These are phyloP conservation scores for Melanotaenia trifasciata DNA, from an alignment of 2,797 vertebrate genomes.

Conservation along the genomic window DNA sequence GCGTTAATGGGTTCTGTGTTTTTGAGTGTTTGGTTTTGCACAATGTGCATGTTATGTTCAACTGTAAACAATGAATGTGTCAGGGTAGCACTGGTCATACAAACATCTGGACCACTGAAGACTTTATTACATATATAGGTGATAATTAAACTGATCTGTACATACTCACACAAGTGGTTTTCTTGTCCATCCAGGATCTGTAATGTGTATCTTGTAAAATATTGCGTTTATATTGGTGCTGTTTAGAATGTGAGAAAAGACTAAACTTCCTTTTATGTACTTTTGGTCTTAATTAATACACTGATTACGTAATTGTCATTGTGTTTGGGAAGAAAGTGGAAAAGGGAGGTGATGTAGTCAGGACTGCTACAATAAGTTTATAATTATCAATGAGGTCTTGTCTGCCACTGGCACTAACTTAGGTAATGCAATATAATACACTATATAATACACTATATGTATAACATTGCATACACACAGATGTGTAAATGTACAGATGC, in stretches of 20 bases:
- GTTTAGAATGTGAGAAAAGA: background rate
- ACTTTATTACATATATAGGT: background rate
- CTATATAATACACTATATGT: slow-evolving; percentile 49
- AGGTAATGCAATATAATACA: too few relatives aligned
- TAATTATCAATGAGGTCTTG: too few relatives aligned
- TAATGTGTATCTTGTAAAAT: background rate
- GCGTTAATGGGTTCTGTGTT: slow-evolving; percentile 31
- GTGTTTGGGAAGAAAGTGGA: background rate
- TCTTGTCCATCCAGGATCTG: background rate
- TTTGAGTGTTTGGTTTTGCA: slow-evolving; percentile 8
- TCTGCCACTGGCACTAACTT: slow-evolving; percentile 8
- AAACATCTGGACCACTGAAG: slow-evolving; percentile 47
- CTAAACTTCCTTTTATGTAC: background rate
- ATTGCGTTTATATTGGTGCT: background rate
- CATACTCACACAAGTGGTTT: background rate
- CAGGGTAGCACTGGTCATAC: background rate
- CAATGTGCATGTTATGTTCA: slow-evolving; percentile 15
- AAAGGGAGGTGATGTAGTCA: background rate
- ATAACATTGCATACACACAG: slow-evolving; percentile 38
- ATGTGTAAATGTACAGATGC: slow-evolving; percentile 14
- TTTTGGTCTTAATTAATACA: slow-evolving; percentile 3
- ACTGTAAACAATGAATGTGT: slow-evolving; percentile 38
- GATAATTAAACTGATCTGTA: background rate
- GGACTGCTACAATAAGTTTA: background rate
- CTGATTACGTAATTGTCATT: background rate